Percentiles rank a stretch among this genome's conserved stretches.
Evolutionary conservation across 2,113 vertebrate species (phyloP).

Genomic region (Antennarius striatus): DNA sequence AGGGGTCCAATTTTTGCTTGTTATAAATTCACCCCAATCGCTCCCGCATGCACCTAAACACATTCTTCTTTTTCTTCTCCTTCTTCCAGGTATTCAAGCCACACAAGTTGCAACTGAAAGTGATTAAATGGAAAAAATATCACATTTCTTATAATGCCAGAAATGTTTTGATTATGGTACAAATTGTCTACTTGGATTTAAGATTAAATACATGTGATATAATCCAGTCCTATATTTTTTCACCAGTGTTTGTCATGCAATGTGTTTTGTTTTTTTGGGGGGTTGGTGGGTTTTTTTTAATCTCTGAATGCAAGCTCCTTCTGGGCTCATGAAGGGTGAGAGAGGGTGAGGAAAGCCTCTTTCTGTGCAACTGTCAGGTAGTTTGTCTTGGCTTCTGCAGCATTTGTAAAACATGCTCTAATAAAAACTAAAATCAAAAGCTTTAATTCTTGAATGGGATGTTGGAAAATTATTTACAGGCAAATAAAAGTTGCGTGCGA

Average conservation of each 20-base stretch:
- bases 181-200: too few relatives aligned
- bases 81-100: constrained; percentile 14
- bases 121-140: too few relatives aligned
- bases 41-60: constrained; percentile 34
- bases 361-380: constrained; percentile 60
- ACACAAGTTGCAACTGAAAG: constrained; percentile 9
- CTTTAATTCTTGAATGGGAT: constrained; percentile 67
- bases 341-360: constrained; percentile 39
- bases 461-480: constrained; percentile 75
- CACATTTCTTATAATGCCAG: too few relatives aligned
- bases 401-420: constrained; percentile 69
- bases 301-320: constrained; percentile 37
- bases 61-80: constrained; percentile 33
- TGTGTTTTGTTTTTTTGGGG: constrained; percentile 32
- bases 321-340: constrained; percentile 48
- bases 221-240: too few relatives aligned
- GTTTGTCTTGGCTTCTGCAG: constrained; percentile 62
- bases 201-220: too few relatives aligned
- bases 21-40: constrained; percentile 62
- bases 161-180: too few relatives aligned
- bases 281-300: constrained; percentile 33
- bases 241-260: neutral
- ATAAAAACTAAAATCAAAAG: constrained; percentile 67
- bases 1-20: constrained; percentile 73
- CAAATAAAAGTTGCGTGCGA: constrained; percentile 73